These are phyloP conservation scores for Adelges cooleyi DNA, from an alignment of 1,140 invertebrate species.

Conservation along the genomic window DNA sequence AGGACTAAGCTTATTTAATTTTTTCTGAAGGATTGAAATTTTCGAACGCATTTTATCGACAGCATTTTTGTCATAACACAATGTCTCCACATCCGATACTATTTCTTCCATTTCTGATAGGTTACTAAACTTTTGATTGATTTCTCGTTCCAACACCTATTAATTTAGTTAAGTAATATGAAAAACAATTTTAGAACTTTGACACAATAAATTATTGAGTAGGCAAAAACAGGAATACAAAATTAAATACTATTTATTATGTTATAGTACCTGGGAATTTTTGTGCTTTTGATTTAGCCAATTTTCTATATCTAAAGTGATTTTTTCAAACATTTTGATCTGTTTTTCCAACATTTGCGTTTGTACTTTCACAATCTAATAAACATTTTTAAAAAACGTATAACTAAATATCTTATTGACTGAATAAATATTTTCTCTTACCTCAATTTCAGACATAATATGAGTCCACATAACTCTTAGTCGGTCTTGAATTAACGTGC, in stretches of 20 bases:
- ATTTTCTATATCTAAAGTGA: conserved; percentile 41
- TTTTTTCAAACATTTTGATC: conserved; percentile 41
- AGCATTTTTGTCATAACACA: conserved; percentile 2
- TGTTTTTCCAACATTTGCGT: conserved; percentile 48
- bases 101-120: conserved; percentile 22
- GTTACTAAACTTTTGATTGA: conserved; percentile 2
- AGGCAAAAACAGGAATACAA: too few relatives aligned
- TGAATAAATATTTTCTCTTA: conserved; percentile 35
- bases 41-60: conserved; percentile 2
- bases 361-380: conserved; percentile 37
- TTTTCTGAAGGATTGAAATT: not conserved
- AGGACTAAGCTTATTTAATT: conserved; percentile 15
- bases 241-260: conserved; percentile 39
- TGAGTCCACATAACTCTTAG: conserved; percentile 53
- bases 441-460: conserved; percentile 54
- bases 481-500: conserved; percentile 47
- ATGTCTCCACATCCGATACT: not conserved
- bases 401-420: not conserved
- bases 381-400: not conserved
- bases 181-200: too few relatives aligned
- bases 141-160: conserved; percentile 36
- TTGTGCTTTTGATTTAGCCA: conserved; percentile 43
- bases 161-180: too few relatives aligned
- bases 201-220: too few relatives aligned
- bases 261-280: conserved; percentile 45